Base-by-base conservation (phyloP, 1,140 invertebrate species). In the Nylanderia fulva region DNA sequence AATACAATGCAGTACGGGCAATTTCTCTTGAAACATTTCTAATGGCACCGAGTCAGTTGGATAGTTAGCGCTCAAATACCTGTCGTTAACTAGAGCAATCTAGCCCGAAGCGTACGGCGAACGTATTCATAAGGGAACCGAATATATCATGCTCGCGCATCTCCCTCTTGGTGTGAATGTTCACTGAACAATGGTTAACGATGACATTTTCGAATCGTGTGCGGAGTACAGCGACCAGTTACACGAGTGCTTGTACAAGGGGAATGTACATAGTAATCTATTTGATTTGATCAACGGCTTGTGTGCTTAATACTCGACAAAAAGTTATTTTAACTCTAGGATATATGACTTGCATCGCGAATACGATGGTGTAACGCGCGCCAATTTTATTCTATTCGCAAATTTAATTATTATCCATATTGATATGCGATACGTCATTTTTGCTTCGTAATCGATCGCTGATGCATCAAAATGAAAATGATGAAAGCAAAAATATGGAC, bases 11-110 rank as follows among this genome's bases (percentile, higher is more conserved):
- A 36, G 61, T 74, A 71, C 83, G 42, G 69, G 76, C 76, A 87
- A 88, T 89, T 85, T 88, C 87, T 89, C 87, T 48, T 33, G 83
- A 79, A 85, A 88, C 86, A 77, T 88, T 89, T 86, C 66, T 80
- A 88, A 86, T 82, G 84, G 68, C 87, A 82, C 33, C 84, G 84
- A 88, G 74, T 85, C 69, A 63, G 86, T 86, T 60, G 77, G 64
- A 75, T 89, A 88, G 87, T 89, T 88, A 77, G 80, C 82, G 77
- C 66, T 77, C 68, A 75, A 88, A 89, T 86, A 88, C 79, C 79
- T 86, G 87, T 88, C 88, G 87, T 88, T 89, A 89, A 89, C 88
- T 88, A 84, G 87, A 84, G 77, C 87, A 88, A 88, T 88, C 86
- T 89, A 77, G 61, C 84, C 76, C 48, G 63, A 54, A 88, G 87